Conservation (phyloP, 1,140 invertebrate genomes). For the Drosophila kurseongensis region DNA sequence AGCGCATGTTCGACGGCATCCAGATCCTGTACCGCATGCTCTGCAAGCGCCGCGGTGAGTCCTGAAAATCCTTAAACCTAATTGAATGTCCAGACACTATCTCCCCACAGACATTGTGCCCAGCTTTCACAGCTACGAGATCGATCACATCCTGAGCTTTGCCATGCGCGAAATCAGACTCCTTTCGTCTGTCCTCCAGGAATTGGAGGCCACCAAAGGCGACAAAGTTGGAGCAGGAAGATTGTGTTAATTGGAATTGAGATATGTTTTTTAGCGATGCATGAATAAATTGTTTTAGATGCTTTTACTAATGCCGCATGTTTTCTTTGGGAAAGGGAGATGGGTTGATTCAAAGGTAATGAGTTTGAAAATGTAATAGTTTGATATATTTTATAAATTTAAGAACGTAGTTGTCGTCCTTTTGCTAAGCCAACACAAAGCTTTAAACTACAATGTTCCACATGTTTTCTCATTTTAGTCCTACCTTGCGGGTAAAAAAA, state of each 20-base stretch:
- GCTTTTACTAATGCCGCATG: neutral
- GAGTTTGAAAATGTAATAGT: too few relatives aligned
- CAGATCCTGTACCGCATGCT: constrained; percentile 57
- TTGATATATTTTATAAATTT: too few relatives aligned
- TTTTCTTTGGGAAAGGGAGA: neutral
- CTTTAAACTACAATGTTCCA: too few relatives aligned
- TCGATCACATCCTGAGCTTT: constrained; percentile 46
- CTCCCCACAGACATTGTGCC: constrained; percentile 31
- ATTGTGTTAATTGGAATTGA: constrained; percentile 1
- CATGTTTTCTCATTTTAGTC: too few relatives aligned
- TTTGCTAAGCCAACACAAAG: too few relatives aligned
- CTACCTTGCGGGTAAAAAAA: too few relatives aligned
- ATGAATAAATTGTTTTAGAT: constrained; percentile 12
- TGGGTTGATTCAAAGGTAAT: too few relatives aligned
- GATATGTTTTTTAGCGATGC: neutral
- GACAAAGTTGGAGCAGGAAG: constrained; percentile 11
- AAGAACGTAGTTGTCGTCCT: too few relatives aligned
- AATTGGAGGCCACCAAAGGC: constrained; percentile 34
- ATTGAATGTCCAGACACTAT: too few relatives aligned
- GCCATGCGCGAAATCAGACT: constrained; percentile 48
- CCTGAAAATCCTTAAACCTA: fast-evolving
- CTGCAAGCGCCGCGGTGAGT: constrained; percentile 63
- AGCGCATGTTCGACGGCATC: constrained; percentile 64
- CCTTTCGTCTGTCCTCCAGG: constrained; percentile 18
- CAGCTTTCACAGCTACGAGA: constrained; percentile 24